Base-by-base conservation (phyloP, 2,113 vertebrate species). In the Phycodurus eques region DNA sequence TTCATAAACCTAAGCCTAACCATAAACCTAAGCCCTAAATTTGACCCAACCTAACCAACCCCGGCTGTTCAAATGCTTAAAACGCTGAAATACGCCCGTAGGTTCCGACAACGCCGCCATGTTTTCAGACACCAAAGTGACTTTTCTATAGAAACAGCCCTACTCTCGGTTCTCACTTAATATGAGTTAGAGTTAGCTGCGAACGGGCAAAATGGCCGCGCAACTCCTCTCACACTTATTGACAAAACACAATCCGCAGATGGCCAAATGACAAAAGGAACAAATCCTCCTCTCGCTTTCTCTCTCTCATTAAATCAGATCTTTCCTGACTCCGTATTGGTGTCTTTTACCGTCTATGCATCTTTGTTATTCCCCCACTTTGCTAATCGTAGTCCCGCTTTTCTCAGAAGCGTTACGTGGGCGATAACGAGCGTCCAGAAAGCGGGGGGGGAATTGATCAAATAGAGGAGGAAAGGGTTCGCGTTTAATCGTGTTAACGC, bases 401-500 rank as follows among this genome's bases (percentile, higher is more conserved):
- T 51, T 75, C 53, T 72, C 35, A 53, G 69, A 78, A 74, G 46
- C 65, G 72, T 57, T 42, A 67, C 49, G 70, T 66, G 14, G 80
- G 61, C 19, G 60, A 75, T 69, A 74, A 69, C 19, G 54, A 54
- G 27, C 20, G 49, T 22, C 78, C 53, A 66, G 79, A 64, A 62
- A 72, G 61, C 11, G 15, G 59, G 20, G 19, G 59, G 61, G 42
- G 63, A 66, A 56, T 76, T 62, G 62, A 78, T 76, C 60, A 74
- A 70, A 67, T 4, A 42, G 70, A 20, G 62, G 54, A 54, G 56
- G 49, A 68, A 65, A 46, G 31, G 70, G 33, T 7, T 27, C 10
- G 22, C 70, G 9, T 74, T 80, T 78, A 67, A 80, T 84, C 76
- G 67, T 27, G 56, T 76, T 78, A 80, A 68, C 68, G 63, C 71